These are phyloP conservation scores for Temnothorax rugatulus DNA, from an alignment of 2,888 invertebrate genomes.

Conservation along the genomic window DNA sequence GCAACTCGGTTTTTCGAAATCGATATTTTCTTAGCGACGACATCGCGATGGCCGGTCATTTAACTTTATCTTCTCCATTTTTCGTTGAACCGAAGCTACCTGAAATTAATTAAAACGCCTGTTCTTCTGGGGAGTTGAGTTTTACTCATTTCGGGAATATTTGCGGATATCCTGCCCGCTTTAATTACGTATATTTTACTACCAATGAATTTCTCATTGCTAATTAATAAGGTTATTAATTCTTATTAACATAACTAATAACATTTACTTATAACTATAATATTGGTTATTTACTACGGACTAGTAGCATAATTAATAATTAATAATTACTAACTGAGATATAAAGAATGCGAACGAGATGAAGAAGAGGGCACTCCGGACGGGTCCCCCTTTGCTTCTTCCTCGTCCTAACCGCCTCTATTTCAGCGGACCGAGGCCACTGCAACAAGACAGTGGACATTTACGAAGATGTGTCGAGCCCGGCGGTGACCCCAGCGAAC, in stretches of 20 bases:
- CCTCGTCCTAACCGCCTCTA: neutral
- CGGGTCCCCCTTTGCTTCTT: neutral
- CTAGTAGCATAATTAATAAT: neutral
- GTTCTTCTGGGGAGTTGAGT: neutral
- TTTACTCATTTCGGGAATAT: neutral
- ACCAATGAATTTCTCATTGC: neutral
- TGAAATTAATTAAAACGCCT: slow-evolving; percentile 5
- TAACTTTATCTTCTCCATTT: neutral
- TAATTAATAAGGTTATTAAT: neutral
- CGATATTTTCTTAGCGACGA: neutral
- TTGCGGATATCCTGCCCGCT: neutral
- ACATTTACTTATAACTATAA: neutral
- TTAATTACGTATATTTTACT: neutral
- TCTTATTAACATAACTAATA: neutral
- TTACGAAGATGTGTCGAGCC: slow-evolving; percentile 96
- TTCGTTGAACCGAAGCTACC: neutral
- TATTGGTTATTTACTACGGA: no score
- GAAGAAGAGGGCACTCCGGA: neutral
- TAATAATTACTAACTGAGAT: neutral
- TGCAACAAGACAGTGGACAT: slow-evolving; percentile 98
- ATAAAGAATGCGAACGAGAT: neutral
- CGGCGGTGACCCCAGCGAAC: slow-evolving; percentile 93
- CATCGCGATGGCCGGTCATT: neutral
- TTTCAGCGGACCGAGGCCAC: slow-evolving; percentile 91
- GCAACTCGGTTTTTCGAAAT: neutral